Percentiles rank a stretch among this genome's conserved stretches.
phyloP scores from a whole-genome alignment of 2,888 invertebrate species.

The Amblyteles armatorius region DNA sequence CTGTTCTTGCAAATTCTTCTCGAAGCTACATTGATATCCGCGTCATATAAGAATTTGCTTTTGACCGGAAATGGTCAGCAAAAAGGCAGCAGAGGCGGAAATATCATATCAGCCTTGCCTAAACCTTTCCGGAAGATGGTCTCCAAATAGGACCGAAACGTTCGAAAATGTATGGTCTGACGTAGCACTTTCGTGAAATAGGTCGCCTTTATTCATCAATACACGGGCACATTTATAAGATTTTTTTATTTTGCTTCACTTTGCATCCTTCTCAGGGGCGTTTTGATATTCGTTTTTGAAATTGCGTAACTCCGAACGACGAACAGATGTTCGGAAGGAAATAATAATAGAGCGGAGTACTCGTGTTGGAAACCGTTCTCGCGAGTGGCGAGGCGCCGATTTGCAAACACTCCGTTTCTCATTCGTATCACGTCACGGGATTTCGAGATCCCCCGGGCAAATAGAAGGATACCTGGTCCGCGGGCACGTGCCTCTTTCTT shows the following conservation, averaged over 20 bases:
- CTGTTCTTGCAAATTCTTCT: no score
- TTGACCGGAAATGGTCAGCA: no score
- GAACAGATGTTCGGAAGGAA: conserved; percentile 7
- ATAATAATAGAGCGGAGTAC: not conserved
- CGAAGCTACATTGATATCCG: no score
- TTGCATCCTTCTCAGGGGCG: not conserved
- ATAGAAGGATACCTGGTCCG: conserved; percentile 32
- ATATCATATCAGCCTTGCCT: no score
- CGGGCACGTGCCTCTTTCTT: conserved; percentile 48
- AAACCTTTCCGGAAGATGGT: no score
- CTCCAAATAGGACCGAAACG: no score
- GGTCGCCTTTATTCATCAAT: no score
- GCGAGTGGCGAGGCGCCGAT: conserved; percentile 9
- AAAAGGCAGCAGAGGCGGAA: no score
- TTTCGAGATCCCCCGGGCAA: conserved; percentile 52
- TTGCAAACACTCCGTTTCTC: conserved; percentile 58
- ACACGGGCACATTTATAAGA: not conserved
- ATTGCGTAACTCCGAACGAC: conserved; percentile 1
- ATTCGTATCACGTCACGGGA: conserved; percentile 59
- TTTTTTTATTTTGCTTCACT: not conserved
- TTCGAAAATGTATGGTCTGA: no score
- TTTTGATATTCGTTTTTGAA: conserved; percentile 1
- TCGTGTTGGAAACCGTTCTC: conserved; percentile 1
- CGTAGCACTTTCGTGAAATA: no score
- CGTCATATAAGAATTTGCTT: no score